A percentile compares a stretch with the other conserved stretches of the same genome.
These are phyloP conservation scores for Protophormia terraenovae DNA, from an alignment of 2,888 invertebrate species.

Conservation along the genomic window DNA sequence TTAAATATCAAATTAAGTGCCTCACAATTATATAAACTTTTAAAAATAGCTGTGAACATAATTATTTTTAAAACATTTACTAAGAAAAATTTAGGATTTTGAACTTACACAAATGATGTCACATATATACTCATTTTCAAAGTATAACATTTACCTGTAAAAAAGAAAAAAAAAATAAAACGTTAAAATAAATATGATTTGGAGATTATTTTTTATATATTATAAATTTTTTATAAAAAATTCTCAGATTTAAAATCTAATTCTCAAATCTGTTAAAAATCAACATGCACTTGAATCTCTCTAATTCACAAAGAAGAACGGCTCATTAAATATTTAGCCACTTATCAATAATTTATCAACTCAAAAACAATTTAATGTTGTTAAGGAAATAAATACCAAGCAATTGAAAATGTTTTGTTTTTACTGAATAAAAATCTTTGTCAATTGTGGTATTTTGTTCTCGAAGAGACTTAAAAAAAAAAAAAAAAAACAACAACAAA, in stretches of 20 bases:
- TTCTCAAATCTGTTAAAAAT: not conserved
- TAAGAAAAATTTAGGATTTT: too few relatives aligned
- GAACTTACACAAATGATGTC: too few relatives aligned
- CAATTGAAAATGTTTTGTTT: constrained; percentile 42
- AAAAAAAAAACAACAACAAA: constrained; percentile 1
- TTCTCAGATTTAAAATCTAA: not conserved
- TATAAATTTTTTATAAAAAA: not conserved
- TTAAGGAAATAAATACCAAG: constrained; percentile 2
- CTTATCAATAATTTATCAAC: constrained; percentile 15
- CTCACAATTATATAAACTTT: too few relatives aligned
- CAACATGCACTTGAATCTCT: not conserved
- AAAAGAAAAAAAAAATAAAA: constrained; percentile 1
- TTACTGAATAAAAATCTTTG: constrained; percentile 27
- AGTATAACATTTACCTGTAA: too few relatives aligned
- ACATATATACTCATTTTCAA: too few relatives aligned
- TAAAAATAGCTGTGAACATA: too few relatives aligned
- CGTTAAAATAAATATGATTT: not conserved
- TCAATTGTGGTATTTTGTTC: constrained; percentile 7
- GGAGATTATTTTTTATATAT: too few relatives aligned
- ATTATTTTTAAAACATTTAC: too few relatives aligned
- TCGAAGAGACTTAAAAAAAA: not conserved
- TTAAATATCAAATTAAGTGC: too few relatives aligned
- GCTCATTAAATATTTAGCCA: constrained; percentile 42
- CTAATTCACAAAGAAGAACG: not conserved
- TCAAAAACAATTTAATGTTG: constrained; percentile 37